phyloP scores from a whole-genome alignment of 53 echinoderm and acorn worm species.

The Crossaster papposus region DNA sequence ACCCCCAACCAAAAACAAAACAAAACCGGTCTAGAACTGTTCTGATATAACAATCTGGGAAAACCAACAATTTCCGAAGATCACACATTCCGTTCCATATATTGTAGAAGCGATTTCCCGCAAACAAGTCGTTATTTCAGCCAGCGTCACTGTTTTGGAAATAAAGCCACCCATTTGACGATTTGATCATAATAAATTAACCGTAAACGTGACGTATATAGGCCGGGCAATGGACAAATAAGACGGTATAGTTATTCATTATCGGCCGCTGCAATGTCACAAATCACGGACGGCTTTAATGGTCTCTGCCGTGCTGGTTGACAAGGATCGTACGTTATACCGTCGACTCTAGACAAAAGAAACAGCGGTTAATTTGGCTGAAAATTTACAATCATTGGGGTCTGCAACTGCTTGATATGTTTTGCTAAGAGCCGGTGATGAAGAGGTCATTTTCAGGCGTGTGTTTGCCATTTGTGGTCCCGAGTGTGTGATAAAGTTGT shows the following conservation, averaged over 20 bases:
- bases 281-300: constrained; percentile 47
- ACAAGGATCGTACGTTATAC: constrained; percentile 49
- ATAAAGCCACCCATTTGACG: constrained; percentile 53
- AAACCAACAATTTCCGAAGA: neutral
- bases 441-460: constrained; percentile 39
- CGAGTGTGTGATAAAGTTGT: constrained; percentile 61
- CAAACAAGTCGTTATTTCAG: constrained; percentile 19
- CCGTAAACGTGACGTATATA: constrained; percentile 50
- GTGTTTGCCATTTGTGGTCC: constrained; percentile 58
- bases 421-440: constrained; percentile 50
- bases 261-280: constrained; percentile 15
- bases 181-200: constrained; percentile 56
- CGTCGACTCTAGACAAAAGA: neutral
- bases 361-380: constrained; percentile 40
- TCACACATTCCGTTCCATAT: neutral
- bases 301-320: constrained; percentile 32
- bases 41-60: neutral
- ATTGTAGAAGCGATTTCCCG: neutral
- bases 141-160: constrained; percentile 14
- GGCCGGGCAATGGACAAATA: constrained; percentile 53
- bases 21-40: neutral
- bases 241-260: constrained; percentile 46
- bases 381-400: constrained; percentile 55
- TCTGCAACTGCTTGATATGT: constrained; percentile 47
- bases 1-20: too few species aligned